A percentile compares a stretch with the other conserved stretches of the same genome.
These are phyloP conservation scores for Drosophila micromelanica DNA, from an alignment of 1,140 invertebrate genomes.

Conservation along the genomic window DNA sequence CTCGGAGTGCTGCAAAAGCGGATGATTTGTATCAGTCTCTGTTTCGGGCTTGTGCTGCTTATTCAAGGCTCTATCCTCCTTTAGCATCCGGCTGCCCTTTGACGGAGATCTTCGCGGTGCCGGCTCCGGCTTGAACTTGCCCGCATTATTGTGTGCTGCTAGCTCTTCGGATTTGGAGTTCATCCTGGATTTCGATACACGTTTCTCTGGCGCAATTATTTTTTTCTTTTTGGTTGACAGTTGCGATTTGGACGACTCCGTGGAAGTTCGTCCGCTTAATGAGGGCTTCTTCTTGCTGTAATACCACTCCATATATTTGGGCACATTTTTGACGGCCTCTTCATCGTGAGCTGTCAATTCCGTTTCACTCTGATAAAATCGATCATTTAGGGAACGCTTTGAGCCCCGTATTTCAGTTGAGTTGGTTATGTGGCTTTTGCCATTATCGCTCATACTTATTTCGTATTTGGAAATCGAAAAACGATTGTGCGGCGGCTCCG, in stretches of 20 bases:
- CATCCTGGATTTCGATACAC: slow-evolving; percentile 84
- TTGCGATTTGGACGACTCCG: slow-evolving; percentile 69
- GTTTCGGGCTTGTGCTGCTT: slow-evolving; percentile 70
- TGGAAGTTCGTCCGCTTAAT: slow-evolving; percentile 64
- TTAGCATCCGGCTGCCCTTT: slow-evolving; percentile 71
- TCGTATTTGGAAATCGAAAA: slow-evolving; percentile 65
- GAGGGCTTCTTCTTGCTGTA: slow-evolving; percentile 76
- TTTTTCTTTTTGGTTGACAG: slow-evolving; percentile 55
- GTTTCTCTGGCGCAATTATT: slow-evolving; percentile 75
- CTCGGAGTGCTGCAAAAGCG: slow-evolving; percentile 90
- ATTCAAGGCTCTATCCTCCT: slow-evolving; percentile 76
- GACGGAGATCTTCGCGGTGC: slow-evolving; percentile 77
- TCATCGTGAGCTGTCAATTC: slow-evolving; percentile 56
- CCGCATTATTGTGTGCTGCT: slow-evolving; percentile 76
- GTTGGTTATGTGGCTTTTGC: slow-evolving; percentile 60
- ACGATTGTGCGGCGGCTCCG: slow-evolving; percentile 69
- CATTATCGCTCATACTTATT: slow-evolving; percentile 40
- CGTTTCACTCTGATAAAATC: slow-evolving; percentile 70
- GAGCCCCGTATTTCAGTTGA: slow-evolving; percentile 63
- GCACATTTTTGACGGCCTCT: slow-evolving; percentile 85
- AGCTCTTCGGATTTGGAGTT: slow-evolving; percentile 71
- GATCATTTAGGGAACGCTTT: slow-evolving; percentile 50
- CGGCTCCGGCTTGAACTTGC: slow-evolving; percentile 82
- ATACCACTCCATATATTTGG: slow-evolving; percentile 89
- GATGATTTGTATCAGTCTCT: slow-evolving; percentile 86